Evolutionary conservation across 2,797 vertebrate genomes (phyloP).

Genomic region (Pantherophis vulpinus): DNA sequence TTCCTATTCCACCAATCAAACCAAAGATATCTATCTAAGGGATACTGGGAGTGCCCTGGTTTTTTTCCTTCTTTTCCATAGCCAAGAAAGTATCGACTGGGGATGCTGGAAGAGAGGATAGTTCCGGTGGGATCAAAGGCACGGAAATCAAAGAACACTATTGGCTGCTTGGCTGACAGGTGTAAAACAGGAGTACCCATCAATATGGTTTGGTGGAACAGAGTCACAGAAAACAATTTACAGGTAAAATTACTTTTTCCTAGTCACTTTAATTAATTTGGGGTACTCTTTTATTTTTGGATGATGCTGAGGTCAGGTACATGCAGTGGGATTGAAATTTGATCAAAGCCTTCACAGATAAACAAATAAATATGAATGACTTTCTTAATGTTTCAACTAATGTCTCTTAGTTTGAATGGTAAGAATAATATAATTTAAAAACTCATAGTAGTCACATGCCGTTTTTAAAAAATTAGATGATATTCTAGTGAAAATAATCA

Average conservation of each 20-base stretch:
- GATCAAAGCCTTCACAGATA: slow-evolving; percentile 3
- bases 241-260: slow-evolving; percentile 77
- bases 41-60: slow-evolving; percentile 79
- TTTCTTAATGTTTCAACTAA: slow-evolving; percentile 8
- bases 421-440: background rate
- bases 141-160: slow-evolving; percentile 80
- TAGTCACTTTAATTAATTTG: slow-evolving; percentile 65
- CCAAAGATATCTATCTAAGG: slow-evolving; percentile 50
- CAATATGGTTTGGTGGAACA: slow-evolving; percentile 83
- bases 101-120: slow-evolving; percentile 81
- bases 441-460: background rate
- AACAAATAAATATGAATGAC: slow-evolving; percentile 14
- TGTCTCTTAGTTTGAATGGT: background rate
- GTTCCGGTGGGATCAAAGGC: slow-evolving; percentile 80
- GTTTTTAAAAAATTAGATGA: background rate
- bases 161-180: slow-evolving; percentile 80
- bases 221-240: slow-evolving; percentile 82
- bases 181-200: slow-evolving; percentile 80
- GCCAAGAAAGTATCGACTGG: slow-evolving; percentile 81
- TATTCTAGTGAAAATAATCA: background rate
- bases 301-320: slow-evolving; percentile 35
- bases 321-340: background rate
- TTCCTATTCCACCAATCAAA: slow-evolving; percentile 67
- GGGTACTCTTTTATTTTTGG: slow-evolving; percentile 55
- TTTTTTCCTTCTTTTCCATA: slow-evolving; percentile 78